Conservation (phyloP, 2,113 vertebrate species). For the Thamnophis sirtalis region DNA sequence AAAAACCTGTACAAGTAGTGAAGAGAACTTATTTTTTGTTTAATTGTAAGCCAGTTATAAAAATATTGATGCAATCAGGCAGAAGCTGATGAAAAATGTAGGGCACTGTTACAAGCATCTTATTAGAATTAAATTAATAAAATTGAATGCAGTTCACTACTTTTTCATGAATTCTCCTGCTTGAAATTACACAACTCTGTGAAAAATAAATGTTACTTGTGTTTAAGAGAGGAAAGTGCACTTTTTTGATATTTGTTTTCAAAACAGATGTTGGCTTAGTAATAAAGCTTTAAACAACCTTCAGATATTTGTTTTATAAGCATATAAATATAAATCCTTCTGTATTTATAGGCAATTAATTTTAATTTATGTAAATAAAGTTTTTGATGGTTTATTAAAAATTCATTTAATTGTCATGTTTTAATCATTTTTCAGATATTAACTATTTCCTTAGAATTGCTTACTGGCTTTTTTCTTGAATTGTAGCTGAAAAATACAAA, state of each 20-base stretch:
- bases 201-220: not conserved
- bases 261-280: not conserved
- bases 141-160: not conserved
- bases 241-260: not conserved
- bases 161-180: not conserved
- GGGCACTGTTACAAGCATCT: not conserved
- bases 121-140: not conserved
- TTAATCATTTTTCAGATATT: not conserved
- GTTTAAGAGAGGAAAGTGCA: not conserved
- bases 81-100: not conserved
- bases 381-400: not conserved
- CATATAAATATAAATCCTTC: not conserved
- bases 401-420: not conserved
- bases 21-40: not conserved
- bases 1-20: not conserved
- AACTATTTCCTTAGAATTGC: not conserved
- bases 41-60: not conserved
- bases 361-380: not conserved
- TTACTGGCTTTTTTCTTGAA: not conserved
- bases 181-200: not conserved
- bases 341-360: not conserved
- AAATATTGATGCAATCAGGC: not conserved
- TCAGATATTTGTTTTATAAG: not conserved
- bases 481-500: not conserved
- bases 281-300: not conserved